Percentiles rank a stretch among this genome's conserved stretches.
These are phyloP conservation scores for Schizotus pectinicornis DNA, from an alignment of 2,888 invertebrate genomes.

Conservation along the genomic window DNA sequence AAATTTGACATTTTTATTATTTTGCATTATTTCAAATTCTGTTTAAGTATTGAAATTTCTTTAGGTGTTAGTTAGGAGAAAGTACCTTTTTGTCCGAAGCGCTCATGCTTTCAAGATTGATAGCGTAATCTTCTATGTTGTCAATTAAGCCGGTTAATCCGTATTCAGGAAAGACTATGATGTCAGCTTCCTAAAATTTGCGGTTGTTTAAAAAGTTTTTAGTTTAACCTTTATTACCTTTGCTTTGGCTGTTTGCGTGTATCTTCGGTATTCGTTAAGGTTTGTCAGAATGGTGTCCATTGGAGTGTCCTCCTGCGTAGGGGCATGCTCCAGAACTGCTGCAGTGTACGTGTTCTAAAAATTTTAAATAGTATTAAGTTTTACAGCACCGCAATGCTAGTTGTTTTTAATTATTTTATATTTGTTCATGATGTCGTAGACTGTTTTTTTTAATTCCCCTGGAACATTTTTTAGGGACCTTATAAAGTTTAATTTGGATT, in stretches of 20 bases:
- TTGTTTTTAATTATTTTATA: too few relatives aligned
- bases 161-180: conserved; percentile 46
- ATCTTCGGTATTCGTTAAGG: conserved; percentile 34
- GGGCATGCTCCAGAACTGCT: conserved; percentile 3
- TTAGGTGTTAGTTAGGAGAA: conserved; percentile 13
- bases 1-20: neutral
- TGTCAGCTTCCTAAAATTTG: conserved; percentile 32
- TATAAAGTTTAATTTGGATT: too few relatives aligned
- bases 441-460: too few relatives aligned
- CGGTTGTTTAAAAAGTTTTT: neutral
- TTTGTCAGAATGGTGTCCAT: conserved; percentile 31
- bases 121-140: conserved; percentile 33
- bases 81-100: neutral
- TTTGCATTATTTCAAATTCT: too few relatives aligned
- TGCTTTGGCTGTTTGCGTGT: conserved; percentile 31
- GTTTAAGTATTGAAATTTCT: conserved; percentile 27
- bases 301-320: conserved; percentile 30
- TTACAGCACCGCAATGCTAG: too few relatives aligned
- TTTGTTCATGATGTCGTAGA: too few relatives aligned
- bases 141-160: conserved; percentile 38
- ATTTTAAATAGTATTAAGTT: neutral
- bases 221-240: conserved; percentile 25
- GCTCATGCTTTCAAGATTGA: conserved; percentile 32
- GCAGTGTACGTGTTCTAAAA: conserved; percentile 15
- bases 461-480: too few relatives aligned